These are phyloP conservation scores for Gallinago jamesoni DNA, from an alignment of 2,113 vertebrate genomes.

Conservation along the genomic window DNA sequence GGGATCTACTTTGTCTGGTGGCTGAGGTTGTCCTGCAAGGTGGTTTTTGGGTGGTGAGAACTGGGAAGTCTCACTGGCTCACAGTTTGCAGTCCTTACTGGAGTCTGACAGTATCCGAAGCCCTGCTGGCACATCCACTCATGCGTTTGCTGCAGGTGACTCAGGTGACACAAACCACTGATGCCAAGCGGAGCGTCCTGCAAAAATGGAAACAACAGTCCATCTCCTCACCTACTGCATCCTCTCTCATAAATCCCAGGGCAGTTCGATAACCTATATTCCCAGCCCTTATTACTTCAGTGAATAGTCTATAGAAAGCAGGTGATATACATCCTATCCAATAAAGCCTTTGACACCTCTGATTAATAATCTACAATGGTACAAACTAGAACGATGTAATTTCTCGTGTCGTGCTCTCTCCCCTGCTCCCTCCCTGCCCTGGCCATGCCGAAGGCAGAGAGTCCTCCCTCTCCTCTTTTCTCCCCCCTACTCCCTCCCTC, in stretches of 20 bases:
- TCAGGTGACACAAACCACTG: background rate
- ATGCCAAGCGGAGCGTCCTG: background rate
- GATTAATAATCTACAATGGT: background rate
- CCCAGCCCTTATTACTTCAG: background rate
- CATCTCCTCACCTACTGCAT: background rate
- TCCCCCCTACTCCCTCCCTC: background rate
- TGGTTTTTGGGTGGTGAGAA: background rate
- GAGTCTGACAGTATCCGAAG: background rate
- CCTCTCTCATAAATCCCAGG: slow-evolving; percentile 7
- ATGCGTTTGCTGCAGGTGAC: background rate
- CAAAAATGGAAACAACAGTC: background rate
- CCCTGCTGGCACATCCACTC: background rate
- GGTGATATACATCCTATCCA: background rate
- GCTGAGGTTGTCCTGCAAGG: background rate
- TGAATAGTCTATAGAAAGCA: background rate
- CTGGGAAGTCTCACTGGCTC: background rate
- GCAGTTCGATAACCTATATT: background rate
- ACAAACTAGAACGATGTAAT: background rate
- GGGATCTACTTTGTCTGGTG: background rate
- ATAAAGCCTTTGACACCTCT: slow-evolving; percentile 15
- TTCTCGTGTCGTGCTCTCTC: background rate
- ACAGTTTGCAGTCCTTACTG: background rate
- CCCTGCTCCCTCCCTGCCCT: background rate
- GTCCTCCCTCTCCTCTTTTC: background rate
- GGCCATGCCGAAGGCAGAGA: background rate